These are phyloP conservation scores for Amphipyra berbera DNA, from an alignment of 2,888 invertebrate species.

Conservation along the genomic window DNA sequence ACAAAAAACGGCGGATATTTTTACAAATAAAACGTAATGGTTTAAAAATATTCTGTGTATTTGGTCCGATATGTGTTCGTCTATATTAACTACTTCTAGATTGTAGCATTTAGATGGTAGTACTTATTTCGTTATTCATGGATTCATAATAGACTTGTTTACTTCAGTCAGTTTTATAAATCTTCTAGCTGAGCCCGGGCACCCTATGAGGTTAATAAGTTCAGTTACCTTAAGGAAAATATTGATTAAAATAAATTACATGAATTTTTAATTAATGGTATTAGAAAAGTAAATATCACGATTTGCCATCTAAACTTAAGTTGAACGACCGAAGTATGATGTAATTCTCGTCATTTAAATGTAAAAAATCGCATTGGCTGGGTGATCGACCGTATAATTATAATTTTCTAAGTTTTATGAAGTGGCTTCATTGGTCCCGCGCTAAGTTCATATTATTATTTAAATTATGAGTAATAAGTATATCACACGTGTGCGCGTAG, in stretches of 20 bases:
- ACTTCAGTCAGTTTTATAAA: background rate
- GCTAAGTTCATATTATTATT: constrained; percentile 14
- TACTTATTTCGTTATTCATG: too few relatives aligned
- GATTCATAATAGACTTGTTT: constrained; percentile 1
- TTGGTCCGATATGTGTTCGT: too few relatives aligned
- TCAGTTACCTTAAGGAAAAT: constrained; percentile 52
- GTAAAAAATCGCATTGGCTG: constrained; percentile 2
- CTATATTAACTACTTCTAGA: too few relatives aligned
- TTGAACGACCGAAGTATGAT: constrained; percentile 59
- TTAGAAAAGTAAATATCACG: constrained; percentile 45
- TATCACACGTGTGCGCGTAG: background rate
- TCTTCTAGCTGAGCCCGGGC: background rate
- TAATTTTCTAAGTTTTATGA: constrained; percentile 35
- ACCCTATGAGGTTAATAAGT: constrained; percentile 31
- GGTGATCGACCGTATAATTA: constrained; percentile 61
- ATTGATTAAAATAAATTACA: constrained; percentile 32
- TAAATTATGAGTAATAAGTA: background rate
- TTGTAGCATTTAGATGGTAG: too few relatives aligned
- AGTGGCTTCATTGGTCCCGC: constrained; percentile 19
- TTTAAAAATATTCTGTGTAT: too few relatives aligned
- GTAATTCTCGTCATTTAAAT: constrained; percentile 19
- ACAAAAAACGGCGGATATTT: constrained; percentile 13
- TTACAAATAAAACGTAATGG: background rate
- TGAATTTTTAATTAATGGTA: constrained; percentile 59
- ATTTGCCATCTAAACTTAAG: constrained; percentile 54